Evolutionary conservation across 2,888 invertebrate genomes (phyloP).

Genomic region (Hydroisotoma schaefferi): DNA sequence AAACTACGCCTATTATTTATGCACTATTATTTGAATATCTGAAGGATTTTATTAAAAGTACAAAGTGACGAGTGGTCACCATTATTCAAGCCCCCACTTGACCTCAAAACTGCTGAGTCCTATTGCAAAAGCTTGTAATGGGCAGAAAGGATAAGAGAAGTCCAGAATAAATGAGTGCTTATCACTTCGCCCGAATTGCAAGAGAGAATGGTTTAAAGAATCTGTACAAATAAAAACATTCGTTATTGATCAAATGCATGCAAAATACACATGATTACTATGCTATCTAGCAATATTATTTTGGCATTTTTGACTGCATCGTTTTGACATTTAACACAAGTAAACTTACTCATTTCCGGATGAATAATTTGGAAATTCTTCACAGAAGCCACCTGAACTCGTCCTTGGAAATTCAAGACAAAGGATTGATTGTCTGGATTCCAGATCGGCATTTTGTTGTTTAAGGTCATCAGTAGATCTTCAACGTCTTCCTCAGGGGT

Average conservation of each 20-base stretch:
- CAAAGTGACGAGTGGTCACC: neutral
- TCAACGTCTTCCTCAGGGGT: constrained; percentile 76
- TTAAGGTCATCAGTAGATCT: constrained; percentile 79
- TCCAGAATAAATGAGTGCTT: constrained; percentile 99
- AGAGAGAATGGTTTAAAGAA: constrained; percentile 89
- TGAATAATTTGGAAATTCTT: constrained; percentile 99
- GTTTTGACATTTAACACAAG: constrained; percentile 51
- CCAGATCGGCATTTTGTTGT: constrained; percentile 99
- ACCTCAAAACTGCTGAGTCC: constrained; percentile 98
- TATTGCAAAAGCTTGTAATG: constrained; percentile 96
- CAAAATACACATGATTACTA: too few relatives aligned
- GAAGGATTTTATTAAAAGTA: neutral
- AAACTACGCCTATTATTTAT: neutral
- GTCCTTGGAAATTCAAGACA: constrained; percentile 96
- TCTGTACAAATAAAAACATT: too few relatives aligned
- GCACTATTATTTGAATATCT: neutral
- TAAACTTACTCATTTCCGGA: constrained; percentile 69
- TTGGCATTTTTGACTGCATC: neutral
- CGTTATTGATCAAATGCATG: too few relatives aligned
- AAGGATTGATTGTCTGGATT: constrained; percentile 99
- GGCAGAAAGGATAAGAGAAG: constrained; percentile 94
- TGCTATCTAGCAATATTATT: too few relatives aligned
- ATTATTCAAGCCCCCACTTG: constrained; percentile 57
- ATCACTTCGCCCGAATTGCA: constrained; percentile 93
- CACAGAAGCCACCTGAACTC: constrained; percentile 98